Base-by-base conservation (phyloP, 2,797 vertebrate species). In the Schizopygopsis malacanthus region DNA sequence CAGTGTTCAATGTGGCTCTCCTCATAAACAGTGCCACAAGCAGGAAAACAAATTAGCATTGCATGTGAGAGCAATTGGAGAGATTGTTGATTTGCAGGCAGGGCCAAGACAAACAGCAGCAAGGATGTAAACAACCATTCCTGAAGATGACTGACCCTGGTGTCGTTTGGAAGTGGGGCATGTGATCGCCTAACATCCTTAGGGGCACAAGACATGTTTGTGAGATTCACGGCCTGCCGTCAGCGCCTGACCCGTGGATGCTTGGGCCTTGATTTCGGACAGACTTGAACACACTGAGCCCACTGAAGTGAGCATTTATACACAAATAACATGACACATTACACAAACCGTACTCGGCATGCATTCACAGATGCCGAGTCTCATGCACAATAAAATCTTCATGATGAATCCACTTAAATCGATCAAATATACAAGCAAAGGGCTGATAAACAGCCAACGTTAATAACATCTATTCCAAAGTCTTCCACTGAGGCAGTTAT, bases 31-130 rank as follows among this genome's bases (percentile, higher is more conserved):
- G 89, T 85, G 87, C 85, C 86, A 91, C 88, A 88, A 84, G 92
- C 70, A 83, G 82, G 89, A 94, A 95, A 95, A 95, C 94, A 93
- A 94, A 95, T 95, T 93, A 94, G 83, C 82, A 33, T 79, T 82
- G 89, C 94, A 94, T 92, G 94, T 94, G 94, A 95, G 90, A 93
- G 92, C 92, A 94, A 94, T 93, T 93, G 89, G 87, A 65, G 73
- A 89, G 78, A 90, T 86, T 88, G 82, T 85, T 86, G 82, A 88
- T 88, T 87, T 92, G 88, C 84, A 85, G 71, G 85, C 86, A 90
- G 91, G 90, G 86, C 89, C 79, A 88, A 88, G 90, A 91, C 85
- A 85, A 92, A 90, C 88, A 91, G 86, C 78, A 79, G 65, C 65
- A 47, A 82, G 79, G 22, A 54, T 25, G 54, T 76, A 92, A 94